Conservation (phyloP, 2,888 invertebrate species). For the Eupithecia vulgata region DNA sequence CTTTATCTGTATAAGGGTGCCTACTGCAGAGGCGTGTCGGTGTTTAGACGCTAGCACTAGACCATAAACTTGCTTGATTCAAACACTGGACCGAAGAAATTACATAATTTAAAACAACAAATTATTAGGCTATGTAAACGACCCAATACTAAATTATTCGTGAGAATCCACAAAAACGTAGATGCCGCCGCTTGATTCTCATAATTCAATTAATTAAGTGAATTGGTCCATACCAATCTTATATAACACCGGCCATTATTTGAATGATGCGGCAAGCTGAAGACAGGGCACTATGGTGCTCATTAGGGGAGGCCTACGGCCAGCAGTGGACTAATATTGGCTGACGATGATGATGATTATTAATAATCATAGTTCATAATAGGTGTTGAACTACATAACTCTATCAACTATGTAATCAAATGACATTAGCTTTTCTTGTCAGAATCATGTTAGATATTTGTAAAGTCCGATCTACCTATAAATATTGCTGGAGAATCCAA, state of each 20-base stretch:
- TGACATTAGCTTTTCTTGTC: neutral
- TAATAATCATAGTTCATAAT: too few species aligned
- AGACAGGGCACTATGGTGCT: too few species aligned
- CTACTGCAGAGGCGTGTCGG: constrained; percentile 38
- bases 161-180: neutral
- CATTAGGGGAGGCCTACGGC: too few species aligned
- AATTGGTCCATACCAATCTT: neutral
- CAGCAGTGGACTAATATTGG: too few species aligned
- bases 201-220: neutral
- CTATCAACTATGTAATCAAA: too few species aligned
- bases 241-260: neutral
- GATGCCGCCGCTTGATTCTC: neutral
- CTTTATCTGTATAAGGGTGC: constrained; percentile 35
- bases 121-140: neutral
- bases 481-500: neutral
- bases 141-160: neutral
- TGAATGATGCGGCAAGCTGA: too few species aligned
- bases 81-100: constrained; percentile 23
- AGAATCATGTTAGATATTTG: neutral
- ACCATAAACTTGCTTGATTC: constrained; percentile 20
- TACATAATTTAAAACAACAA: neutral
- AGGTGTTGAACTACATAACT: too few species aligned
- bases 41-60: constrained; percentile 36
- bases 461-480: neutral
- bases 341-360: too few species aligned